Evolutionary conservation across 2,888 invertebrate genomes (phyloP).

Genomic region (Drosophila mettleri): DNA sequence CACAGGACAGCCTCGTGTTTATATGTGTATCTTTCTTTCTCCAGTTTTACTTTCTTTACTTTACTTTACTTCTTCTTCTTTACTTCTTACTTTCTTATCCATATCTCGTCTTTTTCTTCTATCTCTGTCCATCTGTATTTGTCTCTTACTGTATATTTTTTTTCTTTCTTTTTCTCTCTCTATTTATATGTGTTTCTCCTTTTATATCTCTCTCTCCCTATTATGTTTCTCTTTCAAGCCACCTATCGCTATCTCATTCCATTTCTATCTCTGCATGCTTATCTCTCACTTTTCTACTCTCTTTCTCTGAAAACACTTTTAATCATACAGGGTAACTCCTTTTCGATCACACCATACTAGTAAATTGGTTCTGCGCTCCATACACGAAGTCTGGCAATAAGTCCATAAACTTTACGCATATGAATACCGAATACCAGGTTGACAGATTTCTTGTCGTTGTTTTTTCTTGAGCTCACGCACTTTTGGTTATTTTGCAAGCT

Average conservation of each 20-base stretch:
- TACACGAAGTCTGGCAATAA: conserved; percentile 17
- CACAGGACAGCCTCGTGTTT: too few species aligned
- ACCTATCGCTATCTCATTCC: too few species aligned
- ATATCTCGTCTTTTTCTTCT: not conserved
- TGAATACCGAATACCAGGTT: conserved; percentile 10
- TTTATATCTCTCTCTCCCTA: not conserved
- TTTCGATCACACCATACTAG: not conserved
- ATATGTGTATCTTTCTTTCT: too few species aligned
- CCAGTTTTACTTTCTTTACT: too few species aligned
- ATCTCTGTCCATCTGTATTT: not conserved
- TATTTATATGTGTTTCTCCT: not conserved
- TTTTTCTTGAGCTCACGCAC: conserved; percentile 25
- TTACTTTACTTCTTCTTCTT: not conserved
- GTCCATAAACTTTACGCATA: conserved; percentile 13
- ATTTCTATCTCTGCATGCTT: too few species aligned
- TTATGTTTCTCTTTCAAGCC: not conserved
- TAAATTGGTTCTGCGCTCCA: not conserved
- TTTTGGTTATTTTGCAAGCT: conserved; percentile 10
- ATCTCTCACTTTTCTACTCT: too few species aligned
- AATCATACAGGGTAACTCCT: not conserved
- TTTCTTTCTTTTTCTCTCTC: not conserved
- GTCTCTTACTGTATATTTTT: too few species aligned
- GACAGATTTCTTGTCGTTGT: conserved; percentile 19
- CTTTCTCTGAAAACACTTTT: too few species aligned
- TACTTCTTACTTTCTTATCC: not conserved